Conservation (phyloP, 64 coral and sea anemone genomes). For the Montipora efflorescens region DNA sequence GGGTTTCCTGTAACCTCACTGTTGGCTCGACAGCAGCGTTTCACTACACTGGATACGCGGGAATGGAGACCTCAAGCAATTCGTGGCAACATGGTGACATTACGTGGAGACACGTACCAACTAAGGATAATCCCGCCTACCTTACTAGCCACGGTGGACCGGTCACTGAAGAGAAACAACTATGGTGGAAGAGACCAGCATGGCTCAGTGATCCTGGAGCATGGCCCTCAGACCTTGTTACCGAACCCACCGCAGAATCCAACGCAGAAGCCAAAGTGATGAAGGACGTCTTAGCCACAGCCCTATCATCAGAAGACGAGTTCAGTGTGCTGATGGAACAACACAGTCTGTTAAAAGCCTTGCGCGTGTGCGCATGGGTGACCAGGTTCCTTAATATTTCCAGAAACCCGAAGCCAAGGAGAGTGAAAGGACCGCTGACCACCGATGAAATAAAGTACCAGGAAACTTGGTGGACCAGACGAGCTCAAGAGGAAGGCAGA, state of each 20-base stretch:
- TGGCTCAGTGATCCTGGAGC: not conserved
- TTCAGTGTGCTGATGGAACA: conserved; percentile 38
- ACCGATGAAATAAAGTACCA: conserved; percentile 33
- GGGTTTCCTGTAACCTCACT: conserved; percentile 4
- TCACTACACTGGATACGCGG: conserved; percentile 60
- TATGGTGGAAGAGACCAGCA: not conserved
- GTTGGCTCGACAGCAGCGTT: conserved; percentile 63
- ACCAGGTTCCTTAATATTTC: conserved; percentile 36
- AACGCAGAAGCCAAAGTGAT: conserved; percentile 29
- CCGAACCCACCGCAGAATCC: not conserved
- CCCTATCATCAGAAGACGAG: not conserved
- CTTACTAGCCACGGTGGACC: conserved; percentile 37
- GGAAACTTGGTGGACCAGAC: conserved; percentile 49
- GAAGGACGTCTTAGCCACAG: not conserved
- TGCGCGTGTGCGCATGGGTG: conserved; percentile 41
- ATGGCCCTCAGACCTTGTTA: not conserved
- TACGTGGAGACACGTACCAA: conserved; percentile 42
- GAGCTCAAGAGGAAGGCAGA: conserved; percentile 5
- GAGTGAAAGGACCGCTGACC: conserved; percentile 32
- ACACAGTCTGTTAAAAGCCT: conserved; percentile 10
- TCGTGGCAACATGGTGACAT: conserved; percentile 28
- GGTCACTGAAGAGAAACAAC: not conserved
- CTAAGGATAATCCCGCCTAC: conserved; percentile 43
- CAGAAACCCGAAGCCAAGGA: not conserved
- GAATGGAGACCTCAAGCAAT: conserved; percentile 11